phyloP scores from a whole-genome alignment of 2,888 invertebrate species.

The Tetragonula carbonaria region DNA sequence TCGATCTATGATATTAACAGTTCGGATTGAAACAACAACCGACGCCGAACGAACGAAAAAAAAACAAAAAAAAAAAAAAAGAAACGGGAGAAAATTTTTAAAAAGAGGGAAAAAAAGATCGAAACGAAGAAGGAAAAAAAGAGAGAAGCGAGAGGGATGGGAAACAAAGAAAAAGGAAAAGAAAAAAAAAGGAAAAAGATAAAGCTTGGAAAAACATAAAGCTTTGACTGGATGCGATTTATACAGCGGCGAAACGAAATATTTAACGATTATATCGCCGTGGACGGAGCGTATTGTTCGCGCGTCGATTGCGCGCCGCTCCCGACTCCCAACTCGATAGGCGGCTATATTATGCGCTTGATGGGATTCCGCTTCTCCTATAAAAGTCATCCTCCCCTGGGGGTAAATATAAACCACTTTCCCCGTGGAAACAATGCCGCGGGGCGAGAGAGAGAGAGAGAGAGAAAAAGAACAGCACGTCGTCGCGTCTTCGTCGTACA shows the following conservation, averaged over 20 bases:
- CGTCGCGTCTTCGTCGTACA: constrained; percentile 18
- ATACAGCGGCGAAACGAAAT: constrained; percentile 54
- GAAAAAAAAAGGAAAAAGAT: neutral
- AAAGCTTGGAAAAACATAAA: neutral
- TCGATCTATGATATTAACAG: constrained; percentile 51
- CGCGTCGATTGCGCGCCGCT: constrained; percentile 48
- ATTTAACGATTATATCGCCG: constrained; percentile 54
- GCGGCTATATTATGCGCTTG: constrained; percentile 55
- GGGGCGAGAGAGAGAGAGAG: constrained; percentile 15
- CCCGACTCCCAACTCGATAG: constrained; percentile 42
- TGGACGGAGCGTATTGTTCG: constrained; percentile 44
- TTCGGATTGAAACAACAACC: constrained; percentile 43
- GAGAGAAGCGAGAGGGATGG: too few species aligned
- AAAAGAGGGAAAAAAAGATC: neutral
- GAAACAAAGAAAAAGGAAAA: neutral
- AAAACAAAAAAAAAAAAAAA: neutral
- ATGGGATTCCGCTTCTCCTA: constrained; percentile 58
- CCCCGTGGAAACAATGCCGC: constrained; percentile 55
- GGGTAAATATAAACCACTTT: constrained; percentile 57
- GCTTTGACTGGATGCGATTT: constrained; percentile 50
- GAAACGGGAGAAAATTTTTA: neutral
- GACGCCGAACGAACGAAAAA: neutral
- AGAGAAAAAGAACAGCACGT: constrained; percentile 9
- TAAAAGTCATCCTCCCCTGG: constrained; percentile 50
- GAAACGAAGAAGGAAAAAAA: neutral